Percentiles rank a stretch among this genome's conserved stretches.
phyloP scores from a whole-genome alignment of 2,888 invertebrate genomes.

The Drosophila basisetae region DNA sequence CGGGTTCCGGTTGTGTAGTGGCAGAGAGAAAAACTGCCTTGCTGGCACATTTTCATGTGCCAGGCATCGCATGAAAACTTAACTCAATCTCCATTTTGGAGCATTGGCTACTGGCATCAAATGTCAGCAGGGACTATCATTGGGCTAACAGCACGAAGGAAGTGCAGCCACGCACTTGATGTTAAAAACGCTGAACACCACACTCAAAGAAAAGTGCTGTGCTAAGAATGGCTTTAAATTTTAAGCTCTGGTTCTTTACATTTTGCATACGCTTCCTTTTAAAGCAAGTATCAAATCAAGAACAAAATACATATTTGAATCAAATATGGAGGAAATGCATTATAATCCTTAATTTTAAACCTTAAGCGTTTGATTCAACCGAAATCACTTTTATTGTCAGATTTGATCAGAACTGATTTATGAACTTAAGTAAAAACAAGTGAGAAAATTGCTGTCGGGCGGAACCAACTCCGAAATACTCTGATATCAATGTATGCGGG shows the following conservation, averaged over 20 bases:
- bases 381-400: not conserved
- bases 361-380: too few relatives aligned
- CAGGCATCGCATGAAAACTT: slow-evolving; percentile 26
- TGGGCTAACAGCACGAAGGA: slow-evolving; percentile 48
- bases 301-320: not conserved
- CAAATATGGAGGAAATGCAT: not conserved
- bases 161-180: slow-evolving; percentile 66
- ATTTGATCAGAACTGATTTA: not conserved
- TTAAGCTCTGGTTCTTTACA: not conserved
- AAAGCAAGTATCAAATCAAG: not conserved
- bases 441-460: not conserved
- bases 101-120: slow-evolving; percentile 9
- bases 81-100: slow-evolving; percentile 52
- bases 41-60: slow-evolving; percentile 65
- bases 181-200: slow-evolving; percentile 30
- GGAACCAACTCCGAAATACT: not conserved
- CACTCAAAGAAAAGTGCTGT: not conserved
- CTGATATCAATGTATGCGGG: too few relatives aligned
- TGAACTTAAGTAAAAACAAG: not conserved
- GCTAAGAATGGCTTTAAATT: not conserved
- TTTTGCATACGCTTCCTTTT: not conserved
- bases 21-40: slow-evolving; percentile 45
- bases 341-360: too few relatives aligned
- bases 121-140: slow-evolving; percentile 26
- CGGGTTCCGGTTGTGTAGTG: not conserved